Percentiles rank a stretch among this genome's conserved stretches.
Conservation (phyloP, 1,140 invertebrate genomes). For the Cheumatopsyche charites region DNA sequence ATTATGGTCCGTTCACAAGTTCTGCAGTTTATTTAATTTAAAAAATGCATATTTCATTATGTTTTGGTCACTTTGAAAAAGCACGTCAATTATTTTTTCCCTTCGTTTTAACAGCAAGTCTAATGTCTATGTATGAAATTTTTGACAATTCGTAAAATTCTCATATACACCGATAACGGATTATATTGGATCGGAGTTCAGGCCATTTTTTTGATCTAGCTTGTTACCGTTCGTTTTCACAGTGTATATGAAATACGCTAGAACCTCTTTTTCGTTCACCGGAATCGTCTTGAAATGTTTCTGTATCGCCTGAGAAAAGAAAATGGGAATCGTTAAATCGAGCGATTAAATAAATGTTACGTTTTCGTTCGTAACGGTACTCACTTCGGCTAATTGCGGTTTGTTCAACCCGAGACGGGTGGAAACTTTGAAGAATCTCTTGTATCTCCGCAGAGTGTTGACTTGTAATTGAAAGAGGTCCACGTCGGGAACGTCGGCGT, state of each 20-base stretch:
- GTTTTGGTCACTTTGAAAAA: too few relatives aligned
- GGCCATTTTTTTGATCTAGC: slow-evolving; percentile 86
- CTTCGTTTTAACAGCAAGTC: too few relatives aligned
- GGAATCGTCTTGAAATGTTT: slow-evolving; percentile 95
- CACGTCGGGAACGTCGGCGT: slow-evolving; percentile 88
- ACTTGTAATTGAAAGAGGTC: slow-evolving; percentile 93
- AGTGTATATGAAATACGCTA: slow-evolving; percentile 96
- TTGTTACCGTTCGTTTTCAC: slow-evolving; percentile 95
- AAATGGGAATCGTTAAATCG: slow-evolving; percentile 14
- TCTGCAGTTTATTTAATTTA: too few relatives aligned
- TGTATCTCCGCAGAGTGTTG: slow-evolving; percentile 90
- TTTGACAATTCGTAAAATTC: too few relatives aligned
- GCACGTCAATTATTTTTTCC: too few relatives aligned
- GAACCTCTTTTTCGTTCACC: slow-evolving; percentile 91
- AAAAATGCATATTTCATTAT: too few relatives aligned
- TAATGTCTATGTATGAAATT: too few relatives aligned
- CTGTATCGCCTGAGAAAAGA: slow-evolving; percentile 78
- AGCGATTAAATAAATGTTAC: not conserved
- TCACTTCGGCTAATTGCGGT: slow-evolving; percentile 93
- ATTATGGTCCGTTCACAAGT: too few relatives aligned
- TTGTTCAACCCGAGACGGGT: slow-evolving; percentile 92
- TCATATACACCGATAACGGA: slow-evolving; percentile 11
- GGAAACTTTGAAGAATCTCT: slow-evolving; percentile 90
- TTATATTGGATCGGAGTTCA: slow-evolving; percentile 68
- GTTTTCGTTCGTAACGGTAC: slow-evolving; percentile 53